phyloP scores from a whole-genome alignment of 2,888 invertebrate species.

The Apomyelois bistriatella region DNA sequence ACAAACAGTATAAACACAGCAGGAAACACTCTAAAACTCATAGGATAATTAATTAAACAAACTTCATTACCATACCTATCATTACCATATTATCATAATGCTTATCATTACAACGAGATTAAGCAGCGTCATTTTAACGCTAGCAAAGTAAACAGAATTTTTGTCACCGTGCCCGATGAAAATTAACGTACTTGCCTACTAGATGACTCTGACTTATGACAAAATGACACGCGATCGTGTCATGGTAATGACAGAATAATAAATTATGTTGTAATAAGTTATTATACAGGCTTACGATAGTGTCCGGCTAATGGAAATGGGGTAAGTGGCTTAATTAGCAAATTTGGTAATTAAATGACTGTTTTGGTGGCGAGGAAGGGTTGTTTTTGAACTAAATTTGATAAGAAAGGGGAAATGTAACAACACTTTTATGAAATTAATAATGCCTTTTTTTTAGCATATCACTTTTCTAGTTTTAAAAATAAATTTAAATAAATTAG shows the following conservation, averaged over 20 bases:
- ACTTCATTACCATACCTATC: conserved; percentile 55
- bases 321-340: conserved; percentile 30
- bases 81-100: conserved; percentile 24
- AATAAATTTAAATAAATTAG: too few relatives aligned
- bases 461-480: too few relatives aligned
- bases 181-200: conserved; percentile 53
- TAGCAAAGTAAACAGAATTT: conserved; percentile 72
- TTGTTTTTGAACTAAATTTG: conserved; percentile 25
- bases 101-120: conserved; percentile 40
- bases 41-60: conserved; percentile 67
- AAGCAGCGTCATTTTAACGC: conserved; percentile 56
- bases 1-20: conserved; percentile 18
- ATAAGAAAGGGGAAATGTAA: background rate
- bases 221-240: conserved; percentile 64
- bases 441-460: too few relatives aligned
- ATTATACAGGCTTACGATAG: conserved; percentile 67
- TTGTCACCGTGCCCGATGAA: conserved; percentile 77
- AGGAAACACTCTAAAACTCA: conserved; percentile 22
- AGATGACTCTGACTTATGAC: conserved; percentile 70
- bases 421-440: background rate
- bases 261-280: conserved; percentile 78
- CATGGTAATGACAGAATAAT: conserved; percentile 77
- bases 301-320: conserved; percentile 46
- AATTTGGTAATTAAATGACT: conserved; percentile 35
- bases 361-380: conserved; percentile 51